phyloP scores from a whole-genome alignment of 2,797 vertebrate genomes.

The Eospalax fontanierii region DNA sequence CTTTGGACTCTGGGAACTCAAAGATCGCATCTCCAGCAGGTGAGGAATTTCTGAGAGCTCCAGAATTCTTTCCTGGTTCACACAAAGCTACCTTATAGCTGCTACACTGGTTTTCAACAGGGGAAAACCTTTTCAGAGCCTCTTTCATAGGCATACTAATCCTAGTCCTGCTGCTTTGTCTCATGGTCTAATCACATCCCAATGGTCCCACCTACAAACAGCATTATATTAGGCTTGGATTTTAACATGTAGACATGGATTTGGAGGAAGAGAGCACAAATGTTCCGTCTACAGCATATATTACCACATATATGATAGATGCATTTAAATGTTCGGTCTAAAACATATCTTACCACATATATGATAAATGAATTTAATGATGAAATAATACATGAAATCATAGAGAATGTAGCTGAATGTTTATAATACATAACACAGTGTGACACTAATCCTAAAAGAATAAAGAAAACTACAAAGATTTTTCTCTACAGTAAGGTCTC shows the following conservation, averaged over 20 bases:
- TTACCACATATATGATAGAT: not conserved
- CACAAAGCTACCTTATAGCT: not conserved
- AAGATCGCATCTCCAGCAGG: not conserved
- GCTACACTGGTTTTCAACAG: not conserved
- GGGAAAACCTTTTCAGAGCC: rapidly evolving
- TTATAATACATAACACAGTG: not conserved
- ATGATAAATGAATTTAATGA: not conserved
- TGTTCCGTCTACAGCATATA: not conserved
- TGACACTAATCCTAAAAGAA: not conserved
- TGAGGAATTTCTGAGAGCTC: too few relatives aligned
- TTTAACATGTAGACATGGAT: not conserved
- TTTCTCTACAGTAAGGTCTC: not conserved
- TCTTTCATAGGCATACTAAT: not conserved
- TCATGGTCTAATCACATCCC: not conserved
- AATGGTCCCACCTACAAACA: not conserved
- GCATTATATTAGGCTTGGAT: not conserved
- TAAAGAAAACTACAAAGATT: not conserved
- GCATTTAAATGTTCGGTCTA: not conserved
- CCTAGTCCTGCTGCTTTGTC: too few relatives aligned
- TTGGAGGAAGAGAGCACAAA: not conserved
- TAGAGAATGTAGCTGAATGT: not conserved
- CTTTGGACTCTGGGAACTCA: not conserved
- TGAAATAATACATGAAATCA: not conserved
- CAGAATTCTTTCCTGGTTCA: not conserved
- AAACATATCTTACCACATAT: not conserved